Evolutionary conservation across 2,888 invertebrate genomes (phyloP), one percentile per base, ranked within the genome.

Genomic region (Keiferia lycopersicella): DNA sequence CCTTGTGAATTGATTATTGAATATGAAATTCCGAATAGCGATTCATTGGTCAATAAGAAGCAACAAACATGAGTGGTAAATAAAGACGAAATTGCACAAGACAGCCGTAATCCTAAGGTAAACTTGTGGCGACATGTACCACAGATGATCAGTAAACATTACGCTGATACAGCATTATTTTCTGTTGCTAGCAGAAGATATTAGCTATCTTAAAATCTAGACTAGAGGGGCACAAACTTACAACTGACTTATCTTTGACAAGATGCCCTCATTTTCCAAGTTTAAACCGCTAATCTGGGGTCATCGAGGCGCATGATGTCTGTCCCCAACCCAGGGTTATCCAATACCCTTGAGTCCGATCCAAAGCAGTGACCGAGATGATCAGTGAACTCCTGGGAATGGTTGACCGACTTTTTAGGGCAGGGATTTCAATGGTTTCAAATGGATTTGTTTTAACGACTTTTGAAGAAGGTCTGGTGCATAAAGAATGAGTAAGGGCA

Each of bases 301-400:
- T 50, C 50, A 50, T 20, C 11, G 50, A 8, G 30, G 22, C 26
- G 22, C 26, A 12, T 30, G 30, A 56, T 34, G 2, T 30, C 8
- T 10, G n/a, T 34, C 26, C 30, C 14, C n/a, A 26, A 6, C 3
- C 14, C 30, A 8, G 7, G 7, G 30, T 56, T 8, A 56, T 30
- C 56, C n/a, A 56, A 34, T 20, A 11, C 8, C 34, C 16, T 26
- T 16, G 34, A 34, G 34, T 14, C 26, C 16, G 56, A 26, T 14
- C 26, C 16, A 34, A 26, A 26, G 30, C 56, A 56, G 30, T 56
- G 56, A 41, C 59, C 59, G 41, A 34, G 16, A 56, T 56, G 34
- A 34, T 26, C 56, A 59, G 39, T 59, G 59, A 39, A 26, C 59
- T 59, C 4, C 20, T n/a, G 18, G 30, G n/a, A 56, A 14, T 34